Conservation (phyloP, 2,888 invertebrate species). For the Dastarcus helophoroides region DNA sequence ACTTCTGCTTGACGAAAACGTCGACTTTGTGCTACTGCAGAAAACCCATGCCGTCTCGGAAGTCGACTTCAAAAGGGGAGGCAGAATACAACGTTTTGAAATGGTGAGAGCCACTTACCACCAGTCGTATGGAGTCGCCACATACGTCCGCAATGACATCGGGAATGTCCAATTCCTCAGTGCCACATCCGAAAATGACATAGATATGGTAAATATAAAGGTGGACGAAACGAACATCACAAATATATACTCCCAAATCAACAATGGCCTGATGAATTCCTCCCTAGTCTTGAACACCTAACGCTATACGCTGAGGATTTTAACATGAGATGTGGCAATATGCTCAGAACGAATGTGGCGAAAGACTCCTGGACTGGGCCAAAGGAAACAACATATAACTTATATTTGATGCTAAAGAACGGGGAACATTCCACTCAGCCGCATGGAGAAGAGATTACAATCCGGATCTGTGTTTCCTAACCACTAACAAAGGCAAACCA, state of each 20-base stretch:
- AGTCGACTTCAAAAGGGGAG: conserved; percentile 8
- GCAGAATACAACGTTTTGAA: conserved; percentile 11
- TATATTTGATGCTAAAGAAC: conserved; percentile 15
- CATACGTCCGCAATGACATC: conserved; percentile 10
- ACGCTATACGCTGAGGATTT: conserved; percentile 15
- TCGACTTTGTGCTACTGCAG: conserved; percentile 6
- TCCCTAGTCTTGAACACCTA: no score
- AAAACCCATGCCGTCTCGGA: conserved; percentile 12
- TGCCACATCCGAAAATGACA: conserved; percentile 9
- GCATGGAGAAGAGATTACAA: conserved; percentile 10
- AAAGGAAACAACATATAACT: conserved; percentile 11
- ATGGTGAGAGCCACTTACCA: conserved; percentile 10
- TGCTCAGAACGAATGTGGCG: conserved; percentile 10
- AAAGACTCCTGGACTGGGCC: conserved; percentile 12
- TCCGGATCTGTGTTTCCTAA: conserved; percentile 11
- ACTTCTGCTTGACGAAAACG: conserved; percentile 1
- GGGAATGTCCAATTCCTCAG: conserved; percentile 11
- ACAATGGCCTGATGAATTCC: no score
- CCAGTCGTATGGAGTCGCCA: conserved; percentile 9
- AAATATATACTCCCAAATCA: conserved; percentile 15
- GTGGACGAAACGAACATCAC: conserved; percentile 8
- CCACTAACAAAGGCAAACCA: no score
- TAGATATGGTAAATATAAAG: conserved; percentile 10
- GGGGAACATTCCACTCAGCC: conserved; percentile 11
- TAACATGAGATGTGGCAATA: conserved; percentile 14